Evolutionary conservation across 2,888 invertebrate species (phyloP).

Genomic region (Habrosyne pyritoides): DNA sequence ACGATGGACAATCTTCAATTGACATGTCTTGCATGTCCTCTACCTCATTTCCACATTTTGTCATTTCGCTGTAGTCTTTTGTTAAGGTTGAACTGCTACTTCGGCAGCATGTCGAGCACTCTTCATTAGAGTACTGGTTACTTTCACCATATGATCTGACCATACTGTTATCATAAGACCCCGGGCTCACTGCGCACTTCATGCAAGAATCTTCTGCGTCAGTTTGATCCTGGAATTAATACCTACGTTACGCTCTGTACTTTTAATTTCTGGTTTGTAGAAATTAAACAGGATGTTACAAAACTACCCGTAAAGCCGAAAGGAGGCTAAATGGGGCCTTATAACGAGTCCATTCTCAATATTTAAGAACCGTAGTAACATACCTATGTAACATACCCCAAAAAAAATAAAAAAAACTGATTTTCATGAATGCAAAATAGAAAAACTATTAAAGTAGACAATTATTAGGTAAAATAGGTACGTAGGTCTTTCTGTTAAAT

Average conservation of each 20-base stretch:
- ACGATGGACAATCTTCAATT: constrained; percentile 76
- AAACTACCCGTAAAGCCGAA: no score
- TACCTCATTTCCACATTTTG: constrained; percentile 74
- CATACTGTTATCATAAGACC: constrained; percentile 82
- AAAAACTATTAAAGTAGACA: no score
- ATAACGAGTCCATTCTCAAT: no score
- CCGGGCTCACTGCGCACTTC: constrained; percentile 81
- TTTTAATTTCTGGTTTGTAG: background rate
- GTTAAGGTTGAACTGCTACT: constrained; percentile 77
- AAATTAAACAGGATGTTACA: no score
- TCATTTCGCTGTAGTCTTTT: constrained; percentile 80
- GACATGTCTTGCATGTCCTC: constrained; percentile 73
- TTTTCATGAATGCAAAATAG: no score
- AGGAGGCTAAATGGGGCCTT: no score
- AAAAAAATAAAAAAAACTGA: no score
- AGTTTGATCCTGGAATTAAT: constrained; percentile 67
- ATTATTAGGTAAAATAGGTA: no score
- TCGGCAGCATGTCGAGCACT: constrained; percentile 77
- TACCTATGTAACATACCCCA: no score
- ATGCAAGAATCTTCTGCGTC: constrained; percentile 82
- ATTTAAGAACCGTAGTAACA: no score
- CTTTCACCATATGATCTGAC: constrained; percentile 73
- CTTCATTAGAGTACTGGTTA: constrained; percentile 77
- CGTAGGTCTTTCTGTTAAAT: no score
- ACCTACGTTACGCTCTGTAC: constrained; percentile 4